Evolutionary conservation across 2,113 vertebrate species (phyloP).

Genomic region (Budorcas taxicolor): DNA sequence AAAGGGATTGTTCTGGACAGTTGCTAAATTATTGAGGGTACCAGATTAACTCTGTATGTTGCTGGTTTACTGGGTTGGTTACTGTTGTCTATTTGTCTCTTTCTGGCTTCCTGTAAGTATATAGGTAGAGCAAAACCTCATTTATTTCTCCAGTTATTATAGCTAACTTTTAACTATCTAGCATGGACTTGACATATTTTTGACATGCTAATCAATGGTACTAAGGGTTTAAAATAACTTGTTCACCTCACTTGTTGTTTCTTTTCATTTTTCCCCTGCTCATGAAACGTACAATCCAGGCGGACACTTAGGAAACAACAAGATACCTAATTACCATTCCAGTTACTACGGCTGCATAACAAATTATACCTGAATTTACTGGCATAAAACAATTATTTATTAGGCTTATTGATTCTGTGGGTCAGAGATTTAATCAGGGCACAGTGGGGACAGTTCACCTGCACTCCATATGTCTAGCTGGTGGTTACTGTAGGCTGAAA

Average conservation of each 20-base stretch:
- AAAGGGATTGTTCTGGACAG: not conserved
- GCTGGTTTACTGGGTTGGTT: not conserved
- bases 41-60: not conserved
- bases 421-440: not conserved
- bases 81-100: not conserved
- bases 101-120: not conserved
- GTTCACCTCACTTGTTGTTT: conserved; percentile 28
- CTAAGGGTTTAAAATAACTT: conserved; percentile 6
- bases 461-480: not conserved
- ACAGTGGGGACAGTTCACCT: not conserved
- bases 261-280: not conserved
- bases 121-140: not conserved
- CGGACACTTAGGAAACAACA: conserved; percentile 46
- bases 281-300: conserved; percentile 11
- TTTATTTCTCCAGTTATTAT: not conserved
- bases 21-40: not conserved
- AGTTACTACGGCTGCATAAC: conserved; percentile 21
- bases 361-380: conserved; percentile 6
- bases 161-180: not conserved
- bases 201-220: not conserved
- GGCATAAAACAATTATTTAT: conserved; percentile 39
- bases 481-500: not conserved
- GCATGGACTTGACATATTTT: not conserved
- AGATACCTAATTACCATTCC: conserved; percentile 32
- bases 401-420: conserved; percentile 30